Percentiles rank a stretch among this genome's conserved stretches.
Evolutionary conservation across 2,113 vertebrate genomes (phyloP).

Genomic region (Tachysurus vachellii): DNA sequence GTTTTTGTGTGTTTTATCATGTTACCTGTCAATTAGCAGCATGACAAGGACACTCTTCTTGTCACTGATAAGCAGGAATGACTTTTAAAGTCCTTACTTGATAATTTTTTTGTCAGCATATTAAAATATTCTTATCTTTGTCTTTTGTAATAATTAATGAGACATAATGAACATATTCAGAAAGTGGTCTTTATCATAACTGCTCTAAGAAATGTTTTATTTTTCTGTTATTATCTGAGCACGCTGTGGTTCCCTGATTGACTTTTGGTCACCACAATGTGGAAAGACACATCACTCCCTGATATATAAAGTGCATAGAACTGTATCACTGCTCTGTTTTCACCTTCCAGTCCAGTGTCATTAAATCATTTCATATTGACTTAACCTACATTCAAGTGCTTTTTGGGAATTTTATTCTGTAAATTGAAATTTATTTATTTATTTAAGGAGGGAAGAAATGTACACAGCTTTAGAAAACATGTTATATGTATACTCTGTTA

Average conservation of each 20-base stretch:
- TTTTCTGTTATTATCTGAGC: constrained; percentile 37
- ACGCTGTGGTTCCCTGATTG: constrained; percentile 26
- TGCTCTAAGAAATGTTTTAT: constrained; percentile 27
- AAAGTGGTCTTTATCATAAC: constrained; percentile 48
- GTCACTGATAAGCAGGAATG: constrained; percentile 42
- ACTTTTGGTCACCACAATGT: constrained; percentile 13
- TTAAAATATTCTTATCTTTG: constrained; percentile 42
- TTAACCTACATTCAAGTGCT: neutral
- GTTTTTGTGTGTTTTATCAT: constrained; percentile 4
- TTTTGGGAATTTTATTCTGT: neutral
- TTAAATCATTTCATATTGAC: constrained; percentile 24
- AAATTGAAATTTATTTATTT: neutral
- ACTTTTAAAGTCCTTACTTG: constrained; percentile 36
- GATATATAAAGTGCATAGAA: constrained; percentile 33
- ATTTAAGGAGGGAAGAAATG: neutral
- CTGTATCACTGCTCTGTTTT: constrained; percentile 31
- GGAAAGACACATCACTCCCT: constrained; percentile 10
- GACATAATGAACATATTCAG: constrained; percentile 40
- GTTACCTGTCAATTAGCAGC: constrained; percentile 36
- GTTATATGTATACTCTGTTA: constrained; percentile 5
- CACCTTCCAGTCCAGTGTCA: neutral
- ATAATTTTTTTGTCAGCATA: constrained; percentile 13
- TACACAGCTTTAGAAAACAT: neutral
- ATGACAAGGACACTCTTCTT: constrained; percentile 21
- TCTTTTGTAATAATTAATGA: constrained; percentile 41